Percentiles rank a stretch among this genome's conserved stretches.
Conservation (phyloP, 2,888 invertebrate species). For the Gnatocerus cornutus region DNA sequence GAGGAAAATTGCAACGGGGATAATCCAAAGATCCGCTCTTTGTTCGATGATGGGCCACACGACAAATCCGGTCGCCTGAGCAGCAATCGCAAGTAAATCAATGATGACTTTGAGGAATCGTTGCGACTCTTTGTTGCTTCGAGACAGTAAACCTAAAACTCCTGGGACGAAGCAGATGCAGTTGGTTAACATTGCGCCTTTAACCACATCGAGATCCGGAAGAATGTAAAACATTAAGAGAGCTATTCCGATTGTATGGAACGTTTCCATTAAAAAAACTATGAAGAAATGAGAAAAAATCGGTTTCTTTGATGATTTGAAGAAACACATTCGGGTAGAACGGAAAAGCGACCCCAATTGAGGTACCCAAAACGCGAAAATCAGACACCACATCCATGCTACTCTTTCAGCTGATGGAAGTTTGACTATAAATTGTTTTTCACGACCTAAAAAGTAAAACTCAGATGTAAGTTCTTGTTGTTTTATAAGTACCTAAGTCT, state of each 20-base stretch:
- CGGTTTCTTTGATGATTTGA: slow-evolving; percentile 89
- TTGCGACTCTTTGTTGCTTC: slow-evolving; percentile 87
- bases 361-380: slow-evolving; percentile 91
- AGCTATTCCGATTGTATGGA: slow-evolving; percentile 91
- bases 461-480: background rate
- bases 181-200: slow-evolving; percentile 96
- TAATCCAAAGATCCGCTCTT: slow-evolving; percentile 85
- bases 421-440: slow-evolving; percentile 87
- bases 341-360: slow-evolving; percentile 91
- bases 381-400: slow-evolving; percentile 94
- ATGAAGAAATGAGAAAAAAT: slow-evolving; percentile 77
- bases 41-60: slow-evolving; percentile 92
- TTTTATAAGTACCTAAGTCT: slow-evolving; percentile 78
- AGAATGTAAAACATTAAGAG: slow-evolving; percentile 90
- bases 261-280: slow-evolving; percentile 88
- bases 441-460: slow-evolving; percentile 79
- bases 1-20: slow-evolving; percentile 88
- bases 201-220: slow-evolving; percentile 94
- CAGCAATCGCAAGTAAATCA: slow-evolving; percentile 89
- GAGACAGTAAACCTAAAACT: slow-evolving; percentile 82
- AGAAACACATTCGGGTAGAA: slow-evolving; percentile 89
- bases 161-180: slow-evolving; percentile 95
- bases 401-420: slow-evolving; percentile 90
- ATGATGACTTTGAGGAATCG: slow-evolving; percentile 85
- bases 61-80: slow-evolving; percentile 92